Evolutionary conservation across 2,888 invertebrate genomes (phyloP).

Genomic region (Aricia artaxerxes): DNA sequence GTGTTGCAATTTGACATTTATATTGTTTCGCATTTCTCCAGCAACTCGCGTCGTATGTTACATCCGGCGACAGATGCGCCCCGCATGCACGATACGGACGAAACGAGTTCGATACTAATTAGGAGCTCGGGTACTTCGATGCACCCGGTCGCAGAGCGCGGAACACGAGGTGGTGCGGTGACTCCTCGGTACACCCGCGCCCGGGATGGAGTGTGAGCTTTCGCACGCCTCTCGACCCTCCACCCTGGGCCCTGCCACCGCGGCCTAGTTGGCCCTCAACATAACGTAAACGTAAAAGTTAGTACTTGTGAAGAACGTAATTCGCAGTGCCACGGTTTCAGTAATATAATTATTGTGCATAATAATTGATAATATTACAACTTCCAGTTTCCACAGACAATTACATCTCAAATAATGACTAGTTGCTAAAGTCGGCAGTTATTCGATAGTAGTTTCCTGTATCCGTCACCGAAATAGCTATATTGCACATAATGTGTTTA

Average conservation of each 20-base stretch:
- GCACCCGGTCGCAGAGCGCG: neutral
- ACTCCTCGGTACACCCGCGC: neutral
- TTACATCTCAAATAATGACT: neutral
- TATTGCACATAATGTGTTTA: neutral
- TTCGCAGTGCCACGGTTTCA: too few species aligned
- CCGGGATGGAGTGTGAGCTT: too few species aligned
- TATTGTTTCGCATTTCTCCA: constrained; percentile 17
- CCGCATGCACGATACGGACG: neutral
- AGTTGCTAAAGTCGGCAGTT: neutral
- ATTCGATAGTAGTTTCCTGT: constrained; percentile 4
- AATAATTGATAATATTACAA: too few species aligned
- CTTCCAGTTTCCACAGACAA: neutral
- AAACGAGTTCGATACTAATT: neutral
- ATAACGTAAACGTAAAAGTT: too few species aligned
- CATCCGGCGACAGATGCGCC: neutral
- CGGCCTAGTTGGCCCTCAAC: too few species aligned
- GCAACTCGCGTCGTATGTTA: constrained; percentile 30
- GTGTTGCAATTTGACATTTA: constrained; percentile 17
- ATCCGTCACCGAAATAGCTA: neutral
- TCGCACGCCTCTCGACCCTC: neutral
- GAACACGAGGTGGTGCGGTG: neutral
- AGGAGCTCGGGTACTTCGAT: neutral
- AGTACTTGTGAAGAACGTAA: too few species aligned
- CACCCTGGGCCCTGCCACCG: too few species aligned
- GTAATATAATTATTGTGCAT: too few species aligned